Evolutionary conservation across 2,113 vertebrate species (phyloP).

Genomic region (Anolis sagrei): DNA sequence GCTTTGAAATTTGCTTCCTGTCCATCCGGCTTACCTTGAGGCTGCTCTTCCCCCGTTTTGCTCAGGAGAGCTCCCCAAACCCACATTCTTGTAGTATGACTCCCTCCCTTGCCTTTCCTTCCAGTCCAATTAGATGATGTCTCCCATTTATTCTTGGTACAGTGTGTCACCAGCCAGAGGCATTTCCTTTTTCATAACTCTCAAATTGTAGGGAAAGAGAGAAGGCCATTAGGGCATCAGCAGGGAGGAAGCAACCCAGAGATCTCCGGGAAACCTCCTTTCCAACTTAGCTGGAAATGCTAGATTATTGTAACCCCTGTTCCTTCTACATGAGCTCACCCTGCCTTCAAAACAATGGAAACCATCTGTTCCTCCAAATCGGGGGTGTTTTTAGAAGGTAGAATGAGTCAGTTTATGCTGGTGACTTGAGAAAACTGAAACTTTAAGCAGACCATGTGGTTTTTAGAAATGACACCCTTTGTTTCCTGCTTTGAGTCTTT

Average conservation of each 20-base stretch:
- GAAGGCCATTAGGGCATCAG: not conserved
- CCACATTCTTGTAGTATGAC: not conserved
- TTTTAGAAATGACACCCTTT: no score
- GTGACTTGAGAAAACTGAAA: not conserved
- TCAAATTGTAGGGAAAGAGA: not conserved
- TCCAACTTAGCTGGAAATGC: not conserved
- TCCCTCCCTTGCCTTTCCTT: no score
- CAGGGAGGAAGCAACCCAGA: not conserved
- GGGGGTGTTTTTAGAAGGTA: not conserved
- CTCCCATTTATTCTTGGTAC: not conserved
- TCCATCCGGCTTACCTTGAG: not conserved
- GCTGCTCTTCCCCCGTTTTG: not conserved
- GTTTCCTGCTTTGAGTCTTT: not conserved
- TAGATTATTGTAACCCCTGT: not conserved
- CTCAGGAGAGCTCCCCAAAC: not conserved
- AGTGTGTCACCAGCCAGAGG: slow-evolving; percentile 9
- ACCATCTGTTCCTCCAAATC: not conserved
- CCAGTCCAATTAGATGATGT: not conserved
- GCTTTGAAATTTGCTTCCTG: not conserved
- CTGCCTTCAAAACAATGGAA: not conserved
- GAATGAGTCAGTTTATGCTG: not conserved
- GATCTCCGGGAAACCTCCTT: not conserved
- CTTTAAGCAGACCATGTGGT: not conserved
- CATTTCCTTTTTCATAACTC: slow-evolving; percentile 1
- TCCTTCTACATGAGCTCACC: no score